Evolutionary conservation across 2,113 vertebrate genomes (phyloP), one percentile per base, ranked within the genome.

Genomic region (Henicopernis longicauda): DNA sequence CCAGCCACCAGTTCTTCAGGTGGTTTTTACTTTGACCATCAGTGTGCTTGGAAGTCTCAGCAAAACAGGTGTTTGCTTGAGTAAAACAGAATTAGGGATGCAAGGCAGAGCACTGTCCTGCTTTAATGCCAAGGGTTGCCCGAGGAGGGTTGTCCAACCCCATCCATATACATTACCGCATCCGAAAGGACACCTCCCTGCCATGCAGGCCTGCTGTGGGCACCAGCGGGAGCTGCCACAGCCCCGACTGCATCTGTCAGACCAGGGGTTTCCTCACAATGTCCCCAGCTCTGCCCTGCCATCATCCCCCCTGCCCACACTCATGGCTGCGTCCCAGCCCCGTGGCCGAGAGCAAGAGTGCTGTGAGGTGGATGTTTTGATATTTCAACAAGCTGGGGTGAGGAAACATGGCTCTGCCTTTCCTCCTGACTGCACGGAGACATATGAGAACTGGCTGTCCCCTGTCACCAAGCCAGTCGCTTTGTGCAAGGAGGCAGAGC

Each of bases 101-200:
- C 3, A 4, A 55, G 76, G 58, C 58, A 88, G 16, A 21, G 54
- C 47, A 12, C 40, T 22, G 55, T 58, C 38, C 88, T 90, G 78
- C 74, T 89, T 36, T 10, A 62, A 86, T 21, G 71, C 72, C 81
- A 62, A 6, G 13, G 59, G 8, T 9, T 74, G 78, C 94, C 90
- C 86, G 42, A 65, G 89, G 93, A 96, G 55, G 31, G 61, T 40
- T 89, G 91, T 89, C 62, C 80, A 88, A 13, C 32, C 36, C 45
- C 79, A 95, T 84, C 72, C 32, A 1, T 13, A 6, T 13, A 10
- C 0, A 5, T 52, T 76, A 92, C 34, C 3, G 1, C 89, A 89
- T 88, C 61, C 0, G 0, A 91, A 42, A 79, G 61, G 77, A 92
- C 91, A 82, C 45, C 66, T 90, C 66, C 49, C 70, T 86, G 72